Evolutionary conservation across 2,113 vertebrate genomes (phyloP).

Genomic region (Tyrannus savana): DNA sequence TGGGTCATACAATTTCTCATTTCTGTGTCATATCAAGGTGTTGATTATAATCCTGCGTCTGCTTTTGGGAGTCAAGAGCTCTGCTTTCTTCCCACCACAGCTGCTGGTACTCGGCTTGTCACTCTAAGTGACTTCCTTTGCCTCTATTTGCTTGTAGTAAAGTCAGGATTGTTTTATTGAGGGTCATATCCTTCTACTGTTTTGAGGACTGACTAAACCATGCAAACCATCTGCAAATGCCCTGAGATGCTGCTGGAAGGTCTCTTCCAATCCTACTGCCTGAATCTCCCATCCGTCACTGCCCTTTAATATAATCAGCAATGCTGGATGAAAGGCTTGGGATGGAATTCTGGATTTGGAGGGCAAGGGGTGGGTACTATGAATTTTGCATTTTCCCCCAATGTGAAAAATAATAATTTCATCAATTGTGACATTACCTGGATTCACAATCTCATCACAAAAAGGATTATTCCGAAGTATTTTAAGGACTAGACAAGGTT

Average conservation of each 20-base stretch:
- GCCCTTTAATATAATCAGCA: fast-evolving
- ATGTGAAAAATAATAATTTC: not conserved
- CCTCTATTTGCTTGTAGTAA: not conserved
- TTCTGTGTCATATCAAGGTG: not conserved
- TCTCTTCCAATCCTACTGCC: not conserved
- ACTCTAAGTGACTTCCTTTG: not conserved
- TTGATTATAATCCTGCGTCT: fast-evolving
- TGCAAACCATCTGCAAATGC: not conserved
- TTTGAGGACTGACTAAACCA: not conserved
- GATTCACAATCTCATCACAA: not conserved
- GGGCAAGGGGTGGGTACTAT: not conserved
- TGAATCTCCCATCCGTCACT: not conserved
- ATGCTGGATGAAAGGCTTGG: not conserved
- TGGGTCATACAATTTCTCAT: not conserved
- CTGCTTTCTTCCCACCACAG: not conserved
- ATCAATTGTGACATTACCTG: not conserved
- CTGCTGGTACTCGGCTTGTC: not conserved
- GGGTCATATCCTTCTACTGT: not conserved
- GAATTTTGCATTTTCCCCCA: not conserved
- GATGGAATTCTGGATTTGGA: not conserved
- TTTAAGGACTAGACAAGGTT: not conserved
- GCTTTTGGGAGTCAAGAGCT: not conserved
- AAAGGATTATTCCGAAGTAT: not conserved
- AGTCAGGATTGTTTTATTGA: not conserved
- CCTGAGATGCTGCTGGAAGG: not conserved